Base-by-base conservation (phyloP, 2,888 invertebrate species). In the Orthosia incerta region DNA sequence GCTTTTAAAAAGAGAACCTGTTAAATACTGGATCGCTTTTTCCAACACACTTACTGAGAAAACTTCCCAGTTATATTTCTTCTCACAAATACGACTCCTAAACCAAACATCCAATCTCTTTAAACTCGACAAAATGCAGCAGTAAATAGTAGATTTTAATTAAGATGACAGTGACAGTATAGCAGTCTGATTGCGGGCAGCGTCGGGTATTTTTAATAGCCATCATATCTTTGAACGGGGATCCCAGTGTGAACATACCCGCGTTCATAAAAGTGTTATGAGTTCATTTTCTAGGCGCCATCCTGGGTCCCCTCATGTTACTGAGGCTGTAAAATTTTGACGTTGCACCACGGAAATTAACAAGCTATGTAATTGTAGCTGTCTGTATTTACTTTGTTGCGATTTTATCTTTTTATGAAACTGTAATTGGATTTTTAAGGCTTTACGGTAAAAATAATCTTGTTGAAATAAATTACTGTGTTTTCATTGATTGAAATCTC, bases 261-360 rank as follows among this genome's bases (percentile, higher is more conserved):
- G 39, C 86, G 89, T 91, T 93, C 94, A 91, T 95, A 95, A 95
- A 95, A 95, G 87, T 94, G 93, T 95, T 95, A 95, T 95, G 95
- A 94, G 94, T 95, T 94, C 94, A 94, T 95, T 94, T 74, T 91
- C 88, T 87, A 92, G 92, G 88, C 91, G 88, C 88, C 87, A 88
- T 88, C 91, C 66, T 68, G 69, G 61, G 67, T 85, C 65, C 73
- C 74, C 74, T 63, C 74, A 87, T 76, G 79, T 71, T 78, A 76
- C 69, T 67, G 73, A 59, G 26, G 85, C 72, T 86, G 86, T 86
- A 86, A 86, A 86, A 86, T 87, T 81, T 79, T 86, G 87, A 87
- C 86, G 85, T 31, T 87, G 84, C 79, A 76, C 66, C 75, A 63
- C 78, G 81, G 74, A 79, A 85, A 78, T 86, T 86, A 86, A 83